Base-by-base conservation (phyloP, 64 coral and sea anemone genomes). In the Montipora sp. region DNA sequence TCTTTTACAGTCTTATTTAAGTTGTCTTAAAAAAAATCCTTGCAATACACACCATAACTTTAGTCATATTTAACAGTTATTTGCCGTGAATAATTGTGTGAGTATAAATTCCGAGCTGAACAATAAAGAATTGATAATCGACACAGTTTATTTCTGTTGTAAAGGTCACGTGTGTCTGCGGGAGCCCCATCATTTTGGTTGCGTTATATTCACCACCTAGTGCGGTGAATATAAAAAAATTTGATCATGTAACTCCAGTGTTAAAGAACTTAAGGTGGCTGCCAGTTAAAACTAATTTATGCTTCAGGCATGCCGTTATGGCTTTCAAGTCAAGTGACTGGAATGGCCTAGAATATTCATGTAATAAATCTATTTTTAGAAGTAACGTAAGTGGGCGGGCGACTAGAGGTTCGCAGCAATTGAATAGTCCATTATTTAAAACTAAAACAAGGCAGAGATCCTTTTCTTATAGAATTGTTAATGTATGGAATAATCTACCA, bases 341-440 rank as follows among this genome's bases (percentile, higher is more conserved):
- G 46, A 50, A 50, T 46, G 76, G 11, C 13, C 47, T 13, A 78
- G 76, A 78, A 16, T 78, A 78, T 78, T 50, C 18, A 19, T 11
- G 76, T 6, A 49, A 78, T 15, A 78, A 78, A 78, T 18, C 51
- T 14, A 48, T 78, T 49, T 78, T n/a, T 48, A 78, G 76, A 78
- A 44, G 76, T 78, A 50, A 78, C 12, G 19, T 78, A 78, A 78
- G 76, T 78, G 76, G 76, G 46, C 14, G 47, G 76, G 76, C 18
- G 76, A 78, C 46, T 78, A 78, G 44, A 50, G 50, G 6, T 50
- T 78, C 15, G 76, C 76, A 78, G 19, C 8, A 78, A 78, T 50
- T 78, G 45, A 78, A 78, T 78, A 78, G 51, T 78, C 76, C 76
- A 75, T 75, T 75, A 36, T 75, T 75, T 36, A 75, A 36, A 75